Conservation (phyloP, 2,888 invertebrate species). For the Orchestes rusci region DNA sequence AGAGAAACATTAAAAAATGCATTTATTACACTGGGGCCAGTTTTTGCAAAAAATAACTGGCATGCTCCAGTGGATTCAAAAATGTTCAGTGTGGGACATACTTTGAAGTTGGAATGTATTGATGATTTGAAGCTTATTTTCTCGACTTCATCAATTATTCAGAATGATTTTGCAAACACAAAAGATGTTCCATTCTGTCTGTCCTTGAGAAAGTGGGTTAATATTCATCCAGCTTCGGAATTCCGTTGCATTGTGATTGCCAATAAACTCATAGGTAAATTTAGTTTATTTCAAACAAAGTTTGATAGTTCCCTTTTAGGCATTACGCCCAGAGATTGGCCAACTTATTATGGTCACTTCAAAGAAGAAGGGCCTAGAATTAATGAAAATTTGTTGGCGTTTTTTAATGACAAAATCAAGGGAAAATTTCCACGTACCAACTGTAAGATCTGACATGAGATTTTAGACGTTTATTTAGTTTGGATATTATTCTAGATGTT, state of each 20-base stretch:
- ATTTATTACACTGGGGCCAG: conserved; percentile 32
- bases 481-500: conserved; percentile 33
- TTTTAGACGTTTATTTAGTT: conserved; percentile 3
- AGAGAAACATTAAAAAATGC: conserved; percentile 33
- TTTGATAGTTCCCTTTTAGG: conserved; percentile 25
- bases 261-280: conserved; percentile 35
- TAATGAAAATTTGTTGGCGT: conserved; percentile 34
- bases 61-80: conserved; percentile 41
- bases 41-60: conserved; percentile 42
- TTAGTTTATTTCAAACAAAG: neutral
- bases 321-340: conserved; percentile 42
- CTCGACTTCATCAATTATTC: conserved; percentile 36
- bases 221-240: conserved; percentile 42
- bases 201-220: conserved; percentile 38
- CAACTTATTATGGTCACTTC: conserved; percentile 40
- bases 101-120: conserved; percentile 35
- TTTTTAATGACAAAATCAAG: conserved; percentile 35
- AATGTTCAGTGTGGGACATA: conserved; percentile 40
- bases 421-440: conserved; percentile 33
- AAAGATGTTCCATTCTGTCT: conserved; percentile 36
- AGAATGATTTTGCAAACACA: conserved; percentile 35
- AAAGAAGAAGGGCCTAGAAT: conserved; percentile 38
- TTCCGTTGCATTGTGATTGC: conserved; percentile 41
- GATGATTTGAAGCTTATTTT: conserved; percentile 37
- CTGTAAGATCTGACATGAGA: conserved; percentile 30